A percentile compares a stretch with the other conserved stretches of the same genome.
These are phyloP conservation scores for Coelinius sp. DNA, from an alignment of 2,888 invertebrate genomes.

Conservation along the genomic window DNA sequence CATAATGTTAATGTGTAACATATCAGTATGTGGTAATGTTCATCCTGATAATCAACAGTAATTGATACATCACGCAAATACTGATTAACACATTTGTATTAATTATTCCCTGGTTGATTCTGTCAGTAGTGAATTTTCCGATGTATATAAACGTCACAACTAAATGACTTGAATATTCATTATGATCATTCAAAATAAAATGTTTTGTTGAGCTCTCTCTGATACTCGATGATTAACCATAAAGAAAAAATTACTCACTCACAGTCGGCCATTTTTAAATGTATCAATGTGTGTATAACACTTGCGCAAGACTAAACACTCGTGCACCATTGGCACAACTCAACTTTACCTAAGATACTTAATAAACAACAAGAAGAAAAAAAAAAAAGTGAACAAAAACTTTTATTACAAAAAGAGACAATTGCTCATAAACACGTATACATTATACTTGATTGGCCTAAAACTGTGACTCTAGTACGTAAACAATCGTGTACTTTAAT, in stretches of 20 bases:
- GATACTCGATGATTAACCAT: background rate
- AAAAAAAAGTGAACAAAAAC: background rate
- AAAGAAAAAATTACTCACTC: background rate
- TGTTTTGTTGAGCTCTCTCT: too few relatives aligned
- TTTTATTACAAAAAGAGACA: background rate
- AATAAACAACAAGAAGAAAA: background rate
- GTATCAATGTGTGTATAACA: background rate
- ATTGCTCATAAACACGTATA: background rate
- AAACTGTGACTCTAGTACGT: background rate
- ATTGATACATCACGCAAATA: too few relatives aligned
- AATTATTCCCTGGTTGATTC: constrained; percentile 1
- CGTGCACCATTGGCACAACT: background rate
- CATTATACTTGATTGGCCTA: background rate
- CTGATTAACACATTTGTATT: background rate
- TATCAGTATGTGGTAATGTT: too few relatives aligned
- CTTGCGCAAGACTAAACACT: background rate
- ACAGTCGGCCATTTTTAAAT: background rate
- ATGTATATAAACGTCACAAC: background rate
- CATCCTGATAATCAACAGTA: too few relatives aligned
- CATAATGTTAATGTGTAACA: too few relatives aligned
- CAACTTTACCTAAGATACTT: background rate
- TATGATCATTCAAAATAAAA: too few relatives aligned
- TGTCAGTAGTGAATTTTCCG: background rate
- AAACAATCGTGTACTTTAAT: background rate
- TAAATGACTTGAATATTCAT: too few relatives aligned